These are phyloP conservation scores for Stegostoma tigrinum DNA, from an alignment of 2,113 vertebrate species.

Conservation along the genomic window DNA sequence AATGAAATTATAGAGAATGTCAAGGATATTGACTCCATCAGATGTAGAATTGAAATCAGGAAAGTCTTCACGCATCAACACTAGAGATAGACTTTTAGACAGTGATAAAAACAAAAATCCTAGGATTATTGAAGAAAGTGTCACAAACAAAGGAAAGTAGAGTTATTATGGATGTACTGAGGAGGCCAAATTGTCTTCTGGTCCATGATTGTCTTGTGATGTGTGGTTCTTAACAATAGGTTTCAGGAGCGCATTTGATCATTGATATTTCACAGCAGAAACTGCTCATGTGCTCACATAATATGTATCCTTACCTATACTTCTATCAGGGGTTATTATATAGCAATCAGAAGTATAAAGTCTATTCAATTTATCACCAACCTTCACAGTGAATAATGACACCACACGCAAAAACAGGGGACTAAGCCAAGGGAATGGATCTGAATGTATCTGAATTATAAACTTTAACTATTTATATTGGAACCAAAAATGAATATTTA, in stretches of 20 bases:
- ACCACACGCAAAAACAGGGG: not conserved
- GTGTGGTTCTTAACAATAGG: not conserved
- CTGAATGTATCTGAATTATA: not conserved
- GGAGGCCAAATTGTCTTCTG: not conserved
- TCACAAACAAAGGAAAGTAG: not conserved
- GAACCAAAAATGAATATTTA: not conserved
- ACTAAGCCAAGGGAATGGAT: not conserved
- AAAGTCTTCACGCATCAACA: not conserved
- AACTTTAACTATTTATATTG: not conserved
- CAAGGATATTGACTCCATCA: not conserved
- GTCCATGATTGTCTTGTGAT: not conserved
- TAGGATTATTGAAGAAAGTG: not conserved
- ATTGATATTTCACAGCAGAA: not conserved
- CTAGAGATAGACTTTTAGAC: not conserved
- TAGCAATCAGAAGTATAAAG: not conserved
- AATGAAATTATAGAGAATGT: not conserved
- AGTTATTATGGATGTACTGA: not conserved
- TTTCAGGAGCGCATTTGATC: not conserved
- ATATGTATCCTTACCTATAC: not conserved
- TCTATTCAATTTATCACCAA: not conserved
- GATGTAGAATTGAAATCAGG: not conserved
- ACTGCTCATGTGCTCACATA: not conserved
- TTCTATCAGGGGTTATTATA: not conserved
- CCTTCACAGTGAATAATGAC: not conserved
- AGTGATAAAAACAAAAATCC: not conserved